Conservation (phyloP, 2,797 vertebrate genomes). For the Sebastes hubbsi region DNA sequence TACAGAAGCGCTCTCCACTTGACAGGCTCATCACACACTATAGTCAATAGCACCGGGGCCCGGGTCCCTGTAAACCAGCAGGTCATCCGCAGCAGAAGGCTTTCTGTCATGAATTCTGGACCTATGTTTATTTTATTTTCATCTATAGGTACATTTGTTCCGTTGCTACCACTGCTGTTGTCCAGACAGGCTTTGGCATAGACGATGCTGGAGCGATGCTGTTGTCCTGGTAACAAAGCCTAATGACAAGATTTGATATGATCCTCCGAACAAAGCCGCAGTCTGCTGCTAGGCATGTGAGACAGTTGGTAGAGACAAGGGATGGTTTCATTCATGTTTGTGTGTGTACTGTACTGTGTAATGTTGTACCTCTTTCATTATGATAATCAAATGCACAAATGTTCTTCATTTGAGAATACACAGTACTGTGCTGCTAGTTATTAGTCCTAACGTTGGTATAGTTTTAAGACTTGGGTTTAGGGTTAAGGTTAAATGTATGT, state of each 20-base stretch:
- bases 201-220: conserved; percentile 33
- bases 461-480: not conserved
- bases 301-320: conserved; percentile 21
- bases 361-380: not conserved
- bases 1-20: conserved; percentile 2
- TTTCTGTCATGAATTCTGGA: conserved; percentile 12
- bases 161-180: not conserved
- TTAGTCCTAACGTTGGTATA: not conserved
- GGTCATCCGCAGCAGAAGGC: conserved; percentile 10
- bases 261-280: conserved; percentile 64
- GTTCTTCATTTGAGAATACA: not conserved
- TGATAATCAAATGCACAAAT: not conserved
- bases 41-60: not conserved
- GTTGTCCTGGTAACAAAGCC: conserved; percentile 75
- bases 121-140: conserved; percentile 31
- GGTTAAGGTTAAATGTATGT: not conserved
- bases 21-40: conserved; percentile 31
- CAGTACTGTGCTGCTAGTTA: not conserved
- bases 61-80: conserved; percentile 15
- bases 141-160: conserved; percentile 21
- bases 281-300: conserved; percentile 45
- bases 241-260: conserved; percentile 73
- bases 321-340: not conserved
- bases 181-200: conserved; percentile 33
- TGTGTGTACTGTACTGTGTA: not conserved